Evolutionary conservation across 1,140 invertebrate species (phyloP).

Genomic region (Drosophila repleta): DNA sequence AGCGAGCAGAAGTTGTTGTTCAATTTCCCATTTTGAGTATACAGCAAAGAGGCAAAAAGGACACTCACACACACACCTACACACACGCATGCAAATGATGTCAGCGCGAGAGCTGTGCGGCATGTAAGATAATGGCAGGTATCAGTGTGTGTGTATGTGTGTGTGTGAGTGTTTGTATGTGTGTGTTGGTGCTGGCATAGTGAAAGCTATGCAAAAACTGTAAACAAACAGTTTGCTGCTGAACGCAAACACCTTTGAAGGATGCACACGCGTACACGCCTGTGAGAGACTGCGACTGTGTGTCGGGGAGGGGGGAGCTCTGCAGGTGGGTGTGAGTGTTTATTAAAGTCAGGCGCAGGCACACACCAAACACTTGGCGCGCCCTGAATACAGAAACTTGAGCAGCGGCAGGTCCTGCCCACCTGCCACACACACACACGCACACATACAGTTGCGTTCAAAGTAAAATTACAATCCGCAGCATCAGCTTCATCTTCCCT

Average conservation of each 20-base stretch:
- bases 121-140: slow-evolving; percentile 74
- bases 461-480: slow-evolving; percentile 49
- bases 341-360: slow-evolving; percentile 66
- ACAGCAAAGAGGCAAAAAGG: slow-evolving; percentile 35
- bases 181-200: slow-evolving; percentile 41
- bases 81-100: background rate
- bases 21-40: slow-evolving; percentile 81
- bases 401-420: slow-evolving; percentile 38
- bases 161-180: slow-evolving; percentile 8
- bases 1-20: slow-evolving; percentile 82
- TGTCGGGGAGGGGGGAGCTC: slow-evolving; percentile 36
- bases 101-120: slow-evolving; percentile 25
- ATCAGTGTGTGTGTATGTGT: slow-evolving; percentile 28
- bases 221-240: slow-evolving; percentile 76
- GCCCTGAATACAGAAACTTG: slow-evolving; percentile 66
- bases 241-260: slow-evolving; percentile 79
- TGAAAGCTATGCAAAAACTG: slow-evolving; percentile 79
- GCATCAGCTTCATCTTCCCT: slow-evolving; percentile 2
- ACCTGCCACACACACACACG: background rate
- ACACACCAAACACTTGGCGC: slow-evolving; percentile 66
- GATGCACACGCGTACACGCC: slow-evolving; percentile 43
- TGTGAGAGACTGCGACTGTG: slow-evolving; percentile 14
- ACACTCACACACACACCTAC: slow-evolving; percentile 7
- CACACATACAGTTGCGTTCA: slow-evolving; percentile 23
- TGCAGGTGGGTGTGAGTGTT: slow-evolving; percentile 50